Percentiles rank a stretch among this genome's conserved stretches.
Conservation (phyloP, 1,140 invertebrate genomes). For the Nephotettix cincticeps region DNA sequence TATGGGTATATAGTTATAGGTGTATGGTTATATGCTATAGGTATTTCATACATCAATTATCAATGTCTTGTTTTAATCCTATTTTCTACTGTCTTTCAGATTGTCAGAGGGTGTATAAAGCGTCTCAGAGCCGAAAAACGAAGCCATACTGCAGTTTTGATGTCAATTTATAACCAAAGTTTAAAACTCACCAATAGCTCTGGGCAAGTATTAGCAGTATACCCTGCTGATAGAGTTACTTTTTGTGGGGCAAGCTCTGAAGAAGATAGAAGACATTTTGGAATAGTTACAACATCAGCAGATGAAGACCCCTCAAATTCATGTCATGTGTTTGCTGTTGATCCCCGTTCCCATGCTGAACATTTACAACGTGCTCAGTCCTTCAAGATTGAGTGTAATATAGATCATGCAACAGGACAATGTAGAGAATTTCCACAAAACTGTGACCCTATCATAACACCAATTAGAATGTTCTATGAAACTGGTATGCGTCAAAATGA, state of each 20-base stretch:
- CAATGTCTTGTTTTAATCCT: too few relatives aligned
- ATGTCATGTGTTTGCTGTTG: conserved; percentile 94
- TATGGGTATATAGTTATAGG: too few relatives aligned
- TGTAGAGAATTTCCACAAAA: conserved; percentile 90
- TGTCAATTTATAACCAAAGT: conserved; percentile 78
- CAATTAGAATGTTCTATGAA: conserved; percentile 56
- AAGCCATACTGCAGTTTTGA: conserved; percentile 80
- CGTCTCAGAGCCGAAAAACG: conserved; percentile 87
- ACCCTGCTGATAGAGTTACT: conserved; percentile 80
- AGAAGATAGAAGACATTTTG: conserved; percentile 89
- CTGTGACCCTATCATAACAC: conserved; percentile 80
- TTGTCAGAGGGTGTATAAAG: conserved; percentile 78
- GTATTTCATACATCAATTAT: too few relatives aligned
- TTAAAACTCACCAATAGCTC: conserved; percentile 72
- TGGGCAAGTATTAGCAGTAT: conserved; percentile 64
- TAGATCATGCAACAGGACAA: conserved; percentile 62
- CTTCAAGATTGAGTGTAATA: conserved; percentile 77
- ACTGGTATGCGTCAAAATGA: conserved; percentile 45
- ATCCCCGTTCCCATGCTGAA: conserved; percentile 79
- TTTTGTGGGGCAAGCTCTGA: conserved; percentile 89
- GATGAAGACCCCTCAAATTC: conserved; percentile 69
- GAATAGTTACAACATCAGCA: conserved; percentile 78
- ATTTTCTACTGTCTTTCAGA: too few relatives aligned
- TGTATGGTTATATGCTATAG: too few relatives aligned
- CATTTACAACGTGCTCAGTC: conserved; percentile 73